Evolutionary conservation across 1,140 invertebrate genomes (phyloP).

Genomic region (Leptoteleia sp.): DNA sequence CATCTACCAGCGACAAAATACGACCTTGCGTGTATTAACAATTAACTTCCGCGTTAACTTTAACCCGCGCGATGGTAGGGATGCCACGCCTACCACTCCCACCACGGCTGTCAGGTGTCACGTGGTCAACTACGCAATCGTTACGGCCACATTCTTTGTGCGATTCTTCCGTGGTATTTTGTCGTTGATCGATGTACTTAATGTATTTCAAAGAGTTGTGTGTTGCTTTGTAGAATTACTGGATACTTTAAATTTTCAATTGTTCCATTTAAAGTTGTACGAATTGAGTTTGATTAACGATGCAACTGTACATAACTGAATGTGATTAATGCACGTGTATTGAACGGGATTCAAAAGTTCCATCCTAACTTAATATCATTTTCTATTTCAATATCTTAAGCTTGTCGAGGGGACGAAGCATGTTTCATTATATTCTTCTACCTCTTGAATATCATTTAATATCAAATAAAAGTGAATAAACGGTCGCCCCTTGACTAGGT

Average conservation of each 20-base stretch:
- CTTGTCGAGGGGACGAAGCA: slow-evolving; percentile 4
- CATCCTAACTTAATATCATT: slow-evolving; percentile 19
- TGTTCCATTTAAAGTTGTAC: slow-evolving; percentile 5
- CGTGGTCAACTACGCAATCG: too few relatives aligned
- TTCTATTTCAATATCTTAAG: slow-evolving; percentile 26
- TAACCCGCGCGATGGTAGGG: too few relatives aligned
- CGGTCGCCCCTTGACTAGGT: not conserved
- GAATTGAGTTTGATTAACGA: slow-evolving; percentile 7
- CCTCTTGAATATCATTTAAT: not conserved
- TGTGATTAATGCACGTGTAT: slow-evolving; percentile 24
- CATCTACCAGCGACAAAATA: slow-evolving; percentile 51
- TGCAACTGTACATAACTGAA: slow-evolving; percentile 11
- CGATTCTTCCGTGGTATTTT: too few relatives aligned
- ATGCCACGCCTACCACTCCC: too few relatives aligned
- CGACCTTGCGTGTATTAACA: too few relatives aligned
- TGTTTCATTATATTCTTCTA: not conserved
- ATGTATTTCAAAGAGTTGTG: slow-evolving; percentile 27
- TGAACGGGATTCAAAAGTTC: slow-evolving; percentile 37
- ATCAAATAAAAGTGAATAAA: not conserved
- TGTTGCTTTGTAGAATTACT: slow-evolving; percentile 21
- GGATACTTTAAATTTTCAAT: slow-evolving; percentile 4
- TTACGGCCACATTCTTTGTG: too few relatives aligned
- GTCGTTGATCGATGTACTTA: not conserved
- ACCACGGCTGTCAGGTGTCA: too few relatives aligned
- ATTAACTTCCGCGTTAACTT: too few relatives aligned